Evolutionary conservation across 2,113 vertebrate species (phyloP).

Genomic region (Paratilapia polleni): DNA sequence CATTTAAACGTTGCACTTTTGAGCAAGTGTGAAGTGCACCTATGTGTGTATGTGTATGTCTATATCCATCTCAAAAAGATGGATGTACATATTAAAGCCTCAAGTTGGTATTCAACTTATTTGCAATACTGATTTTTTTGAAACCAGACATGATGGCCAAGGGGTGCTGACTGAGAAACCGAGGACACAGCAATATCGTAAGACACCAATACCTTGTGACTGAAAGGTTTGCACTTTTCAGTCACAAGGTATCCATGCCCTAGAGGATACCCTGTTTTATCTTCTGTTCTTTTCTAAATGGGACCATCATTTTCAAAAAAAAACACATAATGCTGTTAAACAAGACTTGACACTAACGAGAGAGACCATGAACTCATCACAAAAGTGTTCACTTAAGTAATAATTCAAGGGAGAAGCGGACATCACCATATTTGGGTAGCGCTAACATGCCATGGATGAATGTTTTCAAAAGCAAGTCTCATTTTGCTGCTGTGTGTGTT

Average conservation of each 20-base stretch:
- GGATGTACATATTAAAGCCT: too few species aligned
- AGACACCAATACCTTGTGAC: background rate
- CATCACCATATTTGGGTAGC: background rate
- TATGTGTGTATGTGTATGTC: too few species aligned
- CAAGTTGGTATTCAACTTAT: background rate
- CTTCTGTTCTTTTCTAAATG: background rate
- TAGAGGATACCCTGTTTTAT: background rate
- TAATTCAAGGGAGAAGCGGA: background rate
- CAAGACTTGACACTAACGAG: background rate
- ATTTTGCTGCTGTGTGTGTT: too few species aligned
- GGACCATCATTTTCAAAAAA: background rate
- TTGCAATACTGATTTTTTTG: background rate
- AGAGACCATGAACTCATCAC: background rate
- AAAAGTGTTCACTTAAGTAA: background rate
- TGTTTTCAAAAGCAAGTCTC: too few species aligned
- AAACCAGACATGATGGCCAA: background rate
- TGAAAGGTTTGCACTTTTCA: background rate
- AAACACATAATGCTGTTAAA: background rate
- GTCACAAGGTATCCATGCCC: background rate
- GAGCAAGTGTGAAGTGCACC: too few species aligned
- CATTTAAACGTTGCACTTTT: too few species aligned
- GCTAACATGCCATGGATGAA: too few species aligned
- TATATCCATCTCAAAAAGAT: too few species aligned
- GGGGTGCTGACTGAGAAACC: background rate
- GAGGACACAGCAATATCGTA: background rate